Evolutionary conservation across 2,113 vertebrate genomes (phyloP).

Genomic region (Ranitomeya imitator): DNA sequence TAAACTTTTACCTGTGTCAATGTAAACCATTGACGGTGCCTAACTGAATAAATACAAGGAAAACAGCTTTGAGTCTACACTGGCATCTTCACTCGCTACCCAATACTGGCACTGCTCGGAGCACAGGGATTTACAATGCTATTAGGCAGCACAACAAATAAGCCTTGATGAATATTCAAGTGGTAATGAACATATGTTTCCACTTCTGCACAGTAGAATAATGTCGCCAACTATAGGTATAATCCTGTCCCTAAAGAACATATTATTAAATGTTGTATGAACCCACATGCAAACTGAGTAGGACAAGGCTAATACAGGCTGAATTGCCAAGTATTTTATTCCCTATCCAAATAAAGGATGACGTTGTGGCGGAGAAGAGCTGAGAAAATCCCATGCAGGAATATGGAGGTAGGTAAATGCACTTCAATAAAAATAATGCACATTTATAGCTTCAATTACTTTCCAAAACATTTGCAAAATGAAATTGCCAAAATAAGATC

Average conservation of each 20-base stretch:
- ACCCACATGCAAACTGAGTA: not conserved
- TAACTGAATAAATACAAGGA: not conserved
- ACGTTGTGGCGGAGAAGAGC: too few relatives aligned
- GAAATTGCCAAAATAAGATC: not conserved
- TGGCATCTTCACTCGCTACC: not conserved
- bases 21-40: not conserved
- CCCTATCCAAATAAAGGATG: not conserved
- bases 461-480: not conserved
- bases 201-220: not conserved
- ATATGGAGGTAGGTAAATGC: not conserved
- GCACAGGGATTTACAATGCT: not conserved
- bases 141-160: not conserved
- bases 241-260: conserved; percentile 30
- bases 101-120: not conserved
- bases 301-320: conserved; percentile 8
- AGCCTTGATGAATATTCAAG: conserved; percentile 10
- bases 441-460: not conserved
- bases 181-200: not conserved
- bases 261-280: conserved; percentile 13
- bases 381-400: not conserved
- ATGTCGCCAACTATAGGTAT: not conserved
- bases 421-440: not conserved
- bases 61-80: not conserved
- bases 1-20: not conserved
- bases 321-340: conserved; percentile 14